Percentiles rank a stretch among this genome's conserved stretches.
These are phyloP conservation scores for Callospermophilus lateralis DNA, from an alignment of 2,113 vertebrate species.

Conservation along the genomic window DNA sequence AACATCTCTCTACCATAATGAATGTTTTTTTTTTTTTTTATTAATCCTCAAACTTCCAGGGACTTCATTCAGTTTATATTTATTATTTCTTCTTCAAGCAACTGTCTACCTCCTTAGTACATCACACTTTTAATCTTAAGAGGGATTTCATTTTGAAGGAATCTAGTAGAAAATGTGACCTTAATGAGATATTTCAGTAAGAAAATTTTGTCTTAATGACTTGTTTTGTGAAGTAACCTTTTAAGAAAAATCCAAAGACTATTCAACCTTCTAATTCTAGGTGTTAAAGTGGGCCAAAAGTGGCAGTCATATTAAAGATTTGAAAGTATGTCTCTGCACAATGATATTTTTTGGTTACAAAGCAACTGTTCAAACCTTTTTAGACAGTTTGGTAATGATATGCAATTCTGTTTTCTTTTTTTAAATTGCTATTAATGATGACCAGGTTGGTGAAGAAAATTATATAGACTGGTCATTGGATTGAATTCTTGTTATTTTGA, in stretches of 20 bases:
- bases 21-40: background rate
- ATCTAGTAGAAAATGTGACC: conserved; percentile 61
- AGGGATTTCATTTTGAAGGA: conserved; percentile 67
- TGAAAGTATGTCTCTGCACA: background rate
- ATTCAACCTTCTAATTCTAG: conserved; percentile 14
- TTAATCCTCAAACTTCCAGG: conserved; percentile 32
- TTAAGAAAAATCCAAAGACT: background rate
- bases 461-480: background rate
- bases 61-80: conserved; percentile 26
- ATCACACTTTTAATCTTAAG: conserved; percentile 35
- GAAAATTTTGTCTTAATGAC: conserved; percentile 41
- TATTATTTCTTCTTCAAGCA: conserved; percentile 45
- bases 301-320: background rate
- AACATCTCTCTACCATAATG: background rate
- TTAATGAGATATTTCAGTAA: conserved; percentile 66
- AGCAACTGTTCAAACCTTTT: background rate
- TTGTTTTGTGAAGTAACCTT: background rate
- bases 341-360: background rate
- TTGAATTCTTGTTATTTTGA: conserved; percentile 7
- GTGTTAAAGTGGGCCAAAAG: background rate
- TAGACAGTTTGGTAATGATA: background rate
- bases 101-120: conserved; percentile 56
- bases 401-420: background rate
- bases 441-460: background rate
- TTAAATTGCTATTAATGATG: background rate